phyloP scores from a whole-genome alignment of 2,797 vertebrate species.

The Mycteria americana region DNA sequence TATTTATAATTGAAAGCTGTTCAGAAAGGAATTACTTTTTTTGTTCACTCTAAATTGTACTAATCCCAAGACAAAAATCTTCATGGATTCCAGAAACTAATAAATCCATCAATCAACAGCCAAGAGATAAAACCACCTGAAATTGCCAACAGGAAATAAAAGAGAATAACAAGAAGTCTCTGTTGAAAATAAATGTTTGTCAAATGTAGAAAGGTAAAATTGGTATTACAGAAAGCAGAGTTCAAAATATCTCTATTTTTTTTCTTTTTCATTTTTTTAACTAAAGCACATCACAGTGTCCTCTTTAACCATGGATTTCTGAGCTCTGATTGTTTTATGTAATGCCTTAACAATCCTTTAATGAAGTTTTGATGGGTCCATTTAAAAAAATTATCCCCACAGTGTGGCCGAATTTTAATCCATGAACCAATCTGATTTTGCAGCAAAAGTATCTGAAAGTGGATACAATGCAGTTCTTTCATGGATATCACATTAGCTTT shows the following conservation, averaged over 20 bases:
- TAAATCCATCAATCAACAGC: conserved; percentile 39
- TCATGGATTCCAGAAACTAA: conserved; percentile 2
- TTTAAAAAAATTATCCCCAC: not conserved
- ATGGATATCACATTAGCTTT: conserved; percentile 31
- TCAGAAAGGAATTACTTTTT: not conserved
- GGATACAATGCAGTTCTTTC: conserved; percentile 42
- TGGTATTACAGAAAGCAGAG: not conserved
- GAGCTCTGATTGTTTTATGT: not conserved
- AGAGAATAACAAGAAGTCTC: not conserved
- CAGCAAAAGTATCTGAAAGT: not conserved
- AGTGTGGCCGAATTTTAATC: not conserved
- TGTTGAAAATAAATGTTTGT: conserved; percentile 9
- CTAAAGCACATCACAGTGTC: not conserved
- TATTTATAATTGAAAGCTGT: conserved; percentile 12
- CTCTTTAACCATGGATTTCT: not conserved
- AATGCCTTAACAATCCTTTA: not conserved
- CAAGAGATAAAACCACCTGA: not conserved
- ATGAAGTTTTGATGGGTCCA: not conserved
- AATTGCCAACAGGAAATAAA: not conserved
- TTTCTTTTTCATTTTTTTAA: not conserved
- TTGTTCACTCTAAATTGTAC: conserved; percentile 24
- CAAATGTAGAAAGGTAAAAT: not conserved
- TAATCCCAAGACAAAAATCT: conserved; percentile 36
- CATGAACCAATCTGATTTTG: not conserved
- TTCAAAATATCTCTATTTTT: not conserved